Percentiles rank a stretch among this genome's conserved stretches.
phyloP scores from a whole-genome alignment of 2,797 vertebrate genomes.

The Spea hammondii region DNA sequence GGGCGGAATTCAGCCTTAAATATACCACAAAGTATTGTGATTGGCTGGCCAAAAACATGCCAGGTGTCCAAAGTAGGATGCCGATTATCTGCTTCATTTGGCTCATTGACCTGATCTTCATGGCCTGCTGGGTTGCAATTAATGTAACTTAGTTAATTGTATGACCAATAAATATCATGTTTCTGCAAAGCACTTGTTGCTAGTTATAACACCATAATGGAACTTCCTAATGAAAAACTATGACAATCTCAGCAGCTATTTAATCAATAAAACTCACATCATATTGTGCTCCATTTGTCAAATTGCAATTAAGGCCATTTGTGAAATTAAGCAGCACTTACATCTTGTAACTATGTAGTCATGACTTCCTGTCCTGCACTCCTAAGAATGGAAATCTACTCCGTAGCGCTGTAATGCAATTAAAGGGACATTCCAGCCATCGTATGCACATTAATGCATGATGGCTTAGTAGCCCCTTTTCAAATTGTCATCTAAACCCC shows the following conservation, averaged over 20 bases:
- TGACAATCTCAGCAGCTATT: background rate
- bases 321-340: background rate
- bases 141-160: slow-evolving; percentile 20
- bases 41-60: slow-evolving; percentile 28
- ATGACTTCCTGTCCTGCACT: background rate
- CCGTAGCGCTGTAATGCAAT: no score
- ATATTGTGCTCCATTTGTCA: slow-evolving; percentile 1
- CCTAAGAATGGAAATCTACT: no score
- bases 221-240: background rate
- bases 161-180: background rate
- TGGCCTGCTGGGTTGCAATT: slow-evolving; percentile 16
- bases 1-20: slow-evolving; percentile 5
- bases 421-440: no score
- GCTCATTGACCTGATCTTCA: slow-evolving; percentile 16
- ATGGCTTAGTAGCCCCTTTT: no score
- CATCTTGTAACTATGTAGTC: background rate
- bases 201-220: slow-evolving; percentile 11
- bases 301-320: background rate
- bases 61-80: slow-evolving; percentile 9
- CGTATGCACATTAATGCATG: no score
- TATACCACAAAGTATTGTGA: background rate
- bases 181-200: slow-evolving; percentile 12
- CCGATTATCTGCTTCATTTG: slow-evolving; percentile 35
- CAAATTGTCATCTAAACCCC: no score
- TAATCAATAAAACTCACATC: background rate